These are phyloP conservation scores for Harpalus rubripes DNA, from an alignment of 2,888 invertebrate species.

Conservation along the genomic window DNA sequence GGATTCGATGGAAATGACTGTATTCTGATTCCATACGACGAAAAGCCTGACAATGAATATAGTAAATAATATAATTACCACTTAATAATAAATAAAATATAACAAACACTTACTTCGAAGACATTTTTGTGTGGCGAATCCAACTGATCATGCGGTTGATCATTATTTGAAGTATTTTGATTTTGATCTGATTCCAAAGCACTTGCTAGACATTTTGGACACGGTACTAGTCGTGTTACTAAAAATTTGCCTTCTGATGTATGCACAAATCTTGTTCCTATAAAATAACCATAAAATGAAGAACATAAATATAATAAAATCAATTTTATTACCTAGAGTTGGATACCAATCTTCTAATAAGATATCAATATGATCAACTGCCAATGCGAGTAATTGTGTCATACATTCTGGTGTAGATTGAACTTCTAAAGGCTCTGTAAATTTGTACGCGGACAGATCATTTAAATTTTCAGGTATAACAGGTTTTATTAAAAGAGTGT, in stretches of 20 bases:
- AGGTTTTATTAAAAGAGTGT: slow-evolving; percentile 81
- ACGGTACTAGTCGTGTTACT: slow-evolving; percentile 95
- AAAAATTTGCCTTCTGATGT: slow-evolving; percentile 97
- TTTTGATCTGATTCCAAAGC: slow-evolving; percentile 74
- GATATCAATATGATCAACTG: slow-evolving; percentile 97
- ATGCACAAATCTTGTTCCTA: slow-evolving; percentile 96
- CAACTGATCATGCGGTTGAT: slow-evolving; percentile 69
- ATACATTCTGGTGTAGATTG: slow-evolving; percentile 90
- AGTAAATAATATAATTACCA: too few relatives aligned
- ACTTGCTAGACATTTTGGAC: slow-evolving; percentile 89
- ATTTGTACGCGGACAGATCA: slow-evolving; percentile 72
- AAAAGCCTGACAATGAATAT: slow-evolving; percentile 73
- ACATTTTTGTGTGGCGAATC: slow-evolving; percentile 67
- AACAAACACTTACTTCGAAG: slow-evolving; percentile 69
- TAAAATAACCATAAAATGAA: slow-evolving; percentile 67
- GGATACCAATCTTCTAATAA: slow-evolving; percentile 99
- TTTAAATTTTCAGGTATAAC: slow-evolving; percentile 72
- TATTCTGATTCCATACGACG: slow-evolving; percentile 73
- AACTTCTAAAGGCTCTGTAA: slow-evolving; percentile 80
- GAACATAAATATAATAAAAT: not conserved
- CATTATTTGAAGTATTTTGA: slow-evolving; percentile 70
- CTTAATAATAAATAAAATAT: too few relatives aligned
- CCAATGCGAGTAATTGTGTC: slow-evolving; percentile 90
- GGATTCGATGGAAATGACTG: slow-evolving; percentile 73
- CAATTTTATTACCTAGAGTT: slow-evolving; percentile 81